Percentiles rank a stretch among this genome's conserved stretches.
These are phyloP conservation scores for Pelusios castaneus DNA, from an alignment of 2,113 vertebrate genomes.

Conservation along the genomic window DNA sequence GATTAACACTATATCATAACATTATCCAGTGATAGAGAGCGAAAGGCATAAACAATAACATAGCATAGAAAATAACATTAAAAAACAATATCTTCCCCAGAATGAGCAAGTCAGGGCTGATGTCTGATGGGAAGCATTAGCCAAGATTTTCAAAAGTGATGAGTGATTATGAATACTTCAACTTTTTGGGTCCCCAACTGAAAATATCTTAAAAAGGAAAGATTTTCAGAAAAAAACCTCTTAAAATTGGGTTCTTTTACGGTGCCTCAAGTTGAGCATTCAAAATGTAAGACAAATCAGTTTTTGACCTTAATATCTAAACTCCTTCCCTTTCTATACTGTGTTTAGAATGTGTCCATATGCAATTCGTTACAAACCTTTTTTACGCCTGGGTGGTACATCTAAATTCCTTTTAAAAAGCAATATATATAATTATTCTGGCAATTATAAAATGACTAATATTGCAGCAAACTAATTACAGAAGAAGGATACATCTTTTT, in stretches of 20 bases:
- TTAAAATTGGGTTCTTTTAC: not conserved
- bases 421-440: not conserved
- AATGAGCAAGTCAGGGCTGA: fast-evolving
- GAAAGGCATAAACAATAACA: not conserved
- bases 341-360: not conserved
- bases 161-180: not conserved
- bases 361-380: not conserved
- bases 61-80: not conserved
- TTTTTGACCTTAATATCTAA: not conserved
- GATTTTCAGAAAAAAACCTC: not conserved
- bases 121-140: not conserved
- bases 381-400: not conserved
- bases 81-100: not conserved
- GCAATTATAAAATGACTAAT: not conserved
- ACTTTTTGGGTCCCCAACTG: not conserved
- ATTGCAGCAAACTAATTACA: constrained; percentile 32
- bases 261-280: not conserved
- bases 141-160: not conserved
- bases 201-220: not conserved
- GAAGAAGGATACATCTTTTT: constrained; percentile 1
- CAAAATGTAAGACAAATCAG: not conserved
- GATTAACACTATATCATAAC: not conserved
- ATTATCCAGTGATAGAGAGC: not conserved
- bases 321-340: not conserved
- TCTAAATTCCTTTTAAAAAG: not conserved